These are phyloP conservation scores for Ahaetulla prasina DNA, from an alignment of 2,113 vertebrate species.

Conservation along the genomic window DNA sequence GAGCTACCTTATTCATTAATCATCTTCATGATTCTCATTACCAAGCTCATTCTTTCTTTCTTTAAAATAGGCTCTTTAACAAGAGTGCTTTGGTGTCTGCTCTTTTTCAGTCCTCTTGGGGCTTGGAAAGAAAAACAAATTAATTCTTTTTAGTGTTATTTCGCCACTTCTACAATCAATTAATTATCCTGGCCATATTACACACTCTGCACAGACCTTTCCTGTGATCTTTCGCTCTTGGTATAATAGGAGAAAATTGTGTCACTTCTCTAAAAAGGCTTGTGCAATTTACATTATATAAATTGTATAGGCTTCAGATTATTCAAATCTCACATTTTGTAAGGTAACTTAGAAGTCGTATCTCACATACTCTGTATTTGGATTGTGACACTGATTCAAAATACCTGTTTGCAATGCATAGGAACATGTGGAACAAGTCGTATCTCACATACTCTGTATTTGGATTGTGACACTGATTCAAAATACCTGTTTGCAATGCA, in stretches of 20 bases:
- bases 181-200: conserved; percentile 19
- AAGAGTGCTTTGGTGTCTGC: neutral
- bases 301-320: neutral
- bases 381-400: neutral
- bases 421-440: neutral
- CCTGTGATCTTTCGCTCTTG: neutral
- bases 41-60: neutral
- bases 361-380: neutral
- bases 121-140: neutral
- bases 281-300: neutral
- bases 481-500: neutral
- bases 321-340: conserved; percentile 10
- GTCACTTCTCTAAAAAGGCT: neutral
- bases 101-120: conserved; percentile 3
- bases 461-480: neutral
- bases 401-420: neutral
- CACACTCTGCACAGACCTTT: neutral
- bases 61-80: neutral
- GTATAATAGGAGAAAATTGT: neutral
- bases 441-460: neutral
- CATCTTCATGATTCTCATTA: neutral
- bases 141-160: neutral
- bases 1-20: neutral
- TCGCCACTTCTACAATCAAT: neutral
- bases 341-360: neutral